Evolutionary conservation across 2,113 vertebrate genomes (phyloP).

Genomic region (Phalacrocorax pelagicus): DNA sequence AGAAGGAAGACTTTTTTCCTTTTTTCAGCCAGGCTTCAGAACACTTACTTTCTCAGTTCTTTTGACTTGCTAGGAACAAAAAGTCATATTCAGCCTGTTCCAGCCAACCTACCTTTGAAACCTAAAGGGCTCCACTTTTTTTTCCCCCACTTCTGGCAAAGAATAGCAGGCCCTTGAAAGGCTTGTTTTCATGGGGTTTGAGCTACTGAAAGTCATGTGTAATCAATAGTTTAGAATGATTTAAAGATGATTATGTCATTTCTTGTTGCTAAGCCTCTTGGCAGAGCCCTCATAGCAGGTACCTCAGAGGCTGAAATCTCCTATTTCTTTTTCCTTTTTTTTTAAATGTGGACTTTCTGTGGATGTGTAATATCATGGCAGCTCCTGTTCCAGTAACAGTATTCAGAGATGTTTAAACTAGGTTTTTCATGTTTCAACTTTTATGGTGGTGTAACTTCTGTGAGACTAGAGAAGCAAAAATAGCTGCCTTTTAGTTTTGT

Average conservation of each 20-base stretch:
- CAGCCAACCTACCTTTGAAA: not conserved
- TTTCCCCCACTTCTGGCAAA: not conserved
- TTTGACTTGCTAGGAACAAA: not conserved
- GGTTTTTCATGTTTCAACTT: not conserved
- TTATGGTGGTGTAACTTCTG: not conserved
- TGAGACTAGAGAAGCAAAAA: not conserved
- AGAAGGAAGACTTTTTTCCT: not conserved
- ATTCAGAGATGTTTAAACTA: not conserved
- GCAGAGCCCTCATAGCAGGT: not conserved
- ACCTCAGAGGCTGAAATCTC: not conserved
- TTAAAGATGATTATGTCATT: not conserved
- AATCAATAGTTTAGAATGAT: not conserved
- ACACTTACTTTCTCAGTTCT: not conserved
- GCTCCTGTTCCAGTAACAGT: not conserved
- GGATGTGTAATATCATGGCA: not conserved
- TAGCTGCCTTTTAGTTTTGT: not conserved
- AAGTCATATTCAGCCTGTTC: fast-evolving
- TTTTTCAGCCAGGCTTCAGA: not conserved
- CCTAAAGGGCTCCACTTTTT: not conserved
- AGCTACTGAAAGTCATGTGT: not conserved
- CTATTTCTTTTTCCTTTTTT: not conserved
- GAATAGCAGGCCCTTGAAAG: not conserved
- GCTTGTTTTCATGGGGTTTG: fast-evolving
- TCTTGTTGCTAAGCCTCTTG: not conserved
- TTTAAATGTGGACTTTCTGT: not conserved